These are phyloP conservation scores for Alsophila aescularia DNA, from an alignment of 2,888 invertebrate species.

Conservation along the genomic window DNA sequence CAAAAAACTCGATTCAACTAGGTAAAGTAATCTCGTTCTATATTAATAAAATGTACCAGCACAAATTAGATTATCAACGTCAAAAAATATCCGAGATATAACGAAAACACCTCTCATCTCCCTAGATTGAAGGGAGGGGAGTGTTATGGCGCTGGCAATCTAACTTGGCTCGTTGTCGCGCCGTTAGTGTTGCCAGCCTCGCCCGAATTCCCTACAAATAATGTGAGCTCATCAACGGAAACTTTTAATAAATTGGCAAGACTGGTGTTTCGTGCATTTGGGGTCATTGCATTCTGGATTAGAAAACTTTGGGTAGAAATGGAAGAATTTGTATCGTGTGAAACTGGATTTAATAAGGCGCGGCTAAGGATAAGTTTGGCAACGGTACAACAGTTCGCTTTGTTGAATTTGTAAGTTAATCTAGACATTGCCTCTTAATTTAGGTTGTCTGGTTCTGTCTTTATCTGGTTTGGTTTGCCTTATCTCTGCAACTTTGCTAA, in stretches of 20 bases:
- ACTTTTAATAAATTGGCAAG: conserved; percentile 36
- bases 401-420: not conserved
- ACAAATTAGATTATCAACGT: conserved; percentile 53
- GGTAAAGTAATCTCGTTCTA: conserved; percentile 43
- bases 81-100: conserved; percentile 35
- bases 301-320: conserved; percentile 42
- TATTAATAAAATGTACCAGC: conserved; percentile 53
- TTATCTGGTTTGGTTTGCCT: no score
- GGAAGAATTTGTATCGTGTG: conserved; percentile 7
- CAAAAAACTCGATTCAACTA: conserved; percentile 39
- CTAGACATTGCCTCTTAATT: not conserved
- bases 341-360: conserved; percentile 6
- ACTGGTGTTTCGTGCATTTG: conserved; percentile 50
- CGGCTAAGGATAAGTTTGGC: not conserved
- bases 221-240: conserved; percentile 42
- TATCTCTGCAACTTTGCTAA: no score
- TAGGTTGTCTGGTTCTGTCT: not conserved
- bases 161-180: conserved; percentile 73
- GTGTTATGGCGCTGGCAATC: conserved; percentile 65
- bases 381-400: not conserved
- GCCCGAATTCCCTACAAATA: conserved; percentile 56
- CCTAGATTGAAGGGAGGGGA: conserved; percentile 53
- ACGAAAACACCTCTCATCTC: conserved; percentile 48
- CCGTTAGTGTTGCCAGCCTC: conserved; percentile 62
- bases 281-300: conserved; percentile 41